These are phyloP conservation scores for Anguilla japonica DNA, from an alignment of 2,113 vertebrate genomes.

Conservation along the genomic window DNA sequence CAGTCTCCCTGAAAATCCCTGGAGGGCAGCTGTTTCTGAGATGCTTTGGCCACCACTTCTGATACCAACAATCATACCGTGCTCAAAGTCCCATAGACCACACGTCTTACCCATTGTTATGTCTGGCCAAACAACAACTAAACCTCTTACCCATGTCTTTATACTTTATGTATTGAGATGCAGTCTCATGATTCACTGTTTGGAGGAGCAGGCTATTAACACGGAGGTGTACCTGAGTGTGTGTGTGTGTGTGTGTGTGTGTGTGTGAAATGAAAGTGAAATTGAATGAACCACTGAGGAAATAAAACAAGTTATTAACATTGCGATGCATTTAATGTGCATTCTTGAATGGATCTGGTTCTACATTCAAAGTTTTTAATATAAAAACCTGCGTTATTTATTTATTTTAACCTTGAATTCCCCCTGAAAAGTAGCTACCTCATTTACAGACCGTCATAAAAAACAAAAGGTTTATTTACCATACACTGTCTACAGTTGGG, in stretches of 20 bases:
- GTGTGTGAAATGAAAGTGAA: background rate
- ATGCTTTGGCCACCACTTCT: too few relatives aligned
- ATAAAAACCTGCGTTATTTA: background rate
- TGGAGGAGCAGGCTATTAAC: too few relatives aligned
- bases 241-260: background rate
- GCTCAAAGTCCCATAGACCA: too few relatives aligned
- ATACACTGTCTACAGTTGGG: background rate
- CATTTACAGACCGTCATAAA: background rate
- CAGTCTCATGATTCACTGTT: too few relatives aligned
- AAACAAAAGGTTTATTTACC: background rate
- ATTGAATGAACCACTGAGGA: background rate
- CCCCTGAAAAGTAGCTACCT: background rate
- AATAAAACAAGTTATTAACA: background rate
- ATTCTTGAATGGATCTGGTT: background rate
- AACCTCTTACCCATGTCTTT: too few relatives aligned
- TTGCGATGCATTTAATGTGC: background rate
- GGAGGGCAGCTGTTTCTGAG: too few relatives aligned
- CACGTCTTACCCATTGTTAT: too few relatives aligned
- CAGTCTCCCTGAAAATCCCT: too few relatives aligned
- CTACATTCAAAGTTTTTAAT: conserved; percentile 12
- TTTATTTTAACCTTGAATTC: background rate
- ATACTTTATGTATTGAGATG: too few relatives aligned
- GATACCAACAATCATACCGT: too few relatives aligned
- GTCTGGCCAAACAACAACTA: too few relatives aligned
- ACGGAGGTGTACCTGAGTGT: too few relatives aligned